phyloP scores from a whole-genome alignment of 92 coral and sea anemone species.

The Desmophyllum pertusum region DNA sequence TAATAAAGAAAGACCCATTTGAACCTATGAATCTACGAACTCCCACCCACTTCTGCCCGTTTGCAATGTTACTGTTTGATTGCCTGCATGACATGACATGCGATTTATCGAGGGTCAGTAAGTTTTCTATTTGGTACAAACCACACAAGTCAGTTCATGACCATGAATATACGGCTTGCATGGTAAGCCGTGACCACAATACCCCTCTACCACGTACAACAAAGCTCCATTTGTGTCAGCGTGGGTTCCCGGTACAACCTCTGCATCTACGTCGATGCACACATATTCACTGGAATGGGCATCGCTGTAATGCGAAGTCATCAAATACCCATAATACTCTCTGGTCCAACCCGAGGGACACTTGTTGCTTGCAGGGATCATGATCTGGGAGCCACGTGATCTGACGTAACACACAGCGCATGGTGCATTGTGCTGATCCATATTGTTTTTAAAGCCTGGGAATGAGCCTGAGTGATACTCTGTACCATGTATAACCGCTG shows the following conservation, averaged over 20 bases:
- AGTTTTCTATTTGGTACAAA: background rate
- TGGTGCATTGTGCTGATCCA: slow-evolving; percentile 65
- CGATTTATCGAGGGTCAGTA: too few species aligned
- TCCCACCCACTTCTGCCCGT: too few species aligned
- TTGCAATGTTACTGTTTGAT: too few species aligned
- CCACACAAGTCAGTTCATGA: background rate
- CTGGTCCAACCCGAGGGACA: slow-evolving; percentile 84
- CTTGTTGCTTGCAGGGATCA: slow-evolving; percentile 76
- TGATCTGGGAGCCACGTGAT: slow-evolving; percentile 65
- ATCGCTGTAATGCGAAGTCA: slow-evolving; percentile 59
- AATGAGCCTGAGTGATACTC: slow-evolving; percentile 67
- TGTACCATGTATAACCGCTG: slow-evolving; percentile 48
- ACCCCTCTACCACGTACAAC: slow-evolving; percentile 64
- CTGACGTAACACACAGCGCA: slow-evolving; percentile 74
- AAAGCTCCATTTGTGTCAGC: slow-evolving; percentile 54
- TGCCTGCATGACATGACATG: too few species aligned
- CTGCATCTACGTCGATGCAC: slow-evolving; percentile 73
- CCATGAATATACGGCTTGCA: slow-evolving; percentile 56
- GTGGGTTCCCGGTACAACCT: slow-evolving; percentile 48
- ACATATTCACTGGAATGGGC: slow-evolving; percentile 49
- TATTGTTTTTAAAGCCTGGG: slow-evolving; percentile 32
- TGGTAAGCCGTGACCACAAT: slow-evolving; percentile 70
- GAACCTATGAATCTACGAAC: too few species aligned
- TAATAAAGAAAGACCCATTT: too few species aligned
- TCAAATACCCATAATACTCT: slow-evolving; percentile 82